Conservation (phyloP, 2,113 vertebrate species). For the Campylorhamphus procurvoides region DNA sequence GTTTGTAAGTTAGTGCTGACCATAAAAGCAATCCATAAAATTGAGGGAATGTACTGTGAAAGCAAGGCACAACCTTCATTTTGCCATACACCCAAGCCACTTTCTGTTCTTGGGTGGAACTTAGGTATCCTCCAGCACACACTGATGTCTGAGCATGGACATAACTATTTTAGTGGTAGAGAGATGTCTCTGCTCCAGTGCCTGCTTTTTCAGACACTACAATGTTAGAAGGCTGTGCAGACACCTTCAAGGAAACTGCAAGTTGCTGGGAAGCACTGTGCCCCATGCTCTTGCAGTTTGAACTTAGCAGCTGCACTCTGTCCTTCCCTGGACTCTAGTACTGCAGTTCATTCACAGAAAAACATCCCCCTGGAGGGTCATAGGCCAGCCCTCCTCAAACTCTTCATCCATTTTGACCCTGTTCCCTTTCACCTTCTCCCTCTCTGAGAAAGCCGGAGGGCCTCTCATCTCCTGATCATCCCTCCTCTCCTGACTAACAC, state of each 20-base stretch:
- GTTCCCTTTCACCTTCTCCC: neutral
- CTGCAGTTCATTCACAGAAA: neutral
- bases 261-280: neutral
- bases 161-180: neutral
- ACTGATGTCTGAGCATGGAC: neutral
- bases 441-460: neutral
- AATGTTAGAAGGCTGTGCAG: neutral
- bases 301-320: neutral
- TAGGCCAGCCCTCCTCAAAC: neutral
- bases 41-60: neutral
- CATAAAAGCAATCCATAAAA: neutral
- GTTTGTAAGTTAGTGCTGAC: neutral
- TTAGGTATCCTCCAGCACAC: neutral
- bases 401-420: neutral
- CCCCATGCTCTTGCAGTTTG: neutral
- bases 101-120: neutral
- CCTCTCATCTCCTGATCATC: neutral
- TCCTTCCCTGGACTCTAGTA: neutral
- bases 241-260: neutral
- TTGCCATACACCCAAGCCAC: neutral
- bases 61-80: neutral
- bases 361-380: neutral
- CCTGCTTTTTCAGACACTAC: neutral
- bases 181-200: neutral
- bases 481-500: neutral